Percentiles rank a stretch among this genome's conserved stretches.
Conservation (phyloP, 2,888 invertebrate species). For the Norana najaformis region DNA sequence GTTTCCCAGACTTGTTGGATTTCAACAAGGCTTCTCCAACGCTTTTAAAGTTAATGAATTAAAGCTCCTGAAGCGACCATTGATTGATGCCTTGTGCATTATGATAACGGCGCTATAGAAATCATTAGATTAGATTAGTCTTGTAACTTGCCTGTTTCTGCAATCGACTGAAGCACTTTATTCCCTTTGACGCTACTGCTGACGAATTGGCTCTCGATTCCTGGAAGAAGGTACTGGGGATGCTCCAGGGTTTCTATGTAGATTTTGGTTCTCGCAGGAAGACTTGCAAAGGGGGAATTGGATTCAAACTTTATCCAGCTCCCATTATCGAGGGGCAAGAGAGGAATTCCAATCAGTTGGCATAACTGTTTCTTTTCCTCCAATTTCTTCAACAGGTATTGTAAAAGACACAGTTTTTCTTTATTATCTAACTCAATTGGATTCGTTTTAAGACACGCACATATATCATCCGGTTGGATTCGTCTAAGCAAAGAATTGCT, state of each 20-base stretch:
- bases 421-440: constrained; percentile 14
- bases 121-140: neutral
- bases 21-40: neutral
- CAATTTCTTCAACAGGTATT: constrained; percentile 26
- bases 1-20: neutral
- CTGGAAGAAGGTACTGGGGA: constrained; percentile 39
- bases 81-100: neutral
- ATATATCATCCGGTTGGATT: constrained; percentile 32
- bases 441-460: constrained; percentile 30
- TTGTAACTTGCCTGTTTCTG: neutral
- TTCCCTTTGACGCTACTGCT: neutral
- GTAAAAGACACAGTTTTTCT: constrained; percentile 26
- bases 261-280: neutral
- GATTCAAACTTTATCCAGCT: constrained; percentile 39
- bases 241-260: constrained; percentile 27
- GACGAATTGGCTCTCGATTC: constrained; percentile 36
- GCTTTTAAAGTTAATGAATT: too few species aligned
- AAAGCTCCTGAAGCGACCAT: neutral
- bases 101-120: neutral
- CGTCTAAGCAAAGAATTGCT: neutral
- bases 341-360: constrained; percentile 34
- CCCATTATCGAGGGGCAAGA: constrained; percentile 43
- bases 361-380: neutral
- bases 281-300: too few species aligned
- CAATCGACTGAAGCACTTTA: neutral